These are phyloP conservation scores for Hemibagrus guttatus DNA, from an alignment of 2,797 vertebrate species.

Conservation along the genomic window DNA sequence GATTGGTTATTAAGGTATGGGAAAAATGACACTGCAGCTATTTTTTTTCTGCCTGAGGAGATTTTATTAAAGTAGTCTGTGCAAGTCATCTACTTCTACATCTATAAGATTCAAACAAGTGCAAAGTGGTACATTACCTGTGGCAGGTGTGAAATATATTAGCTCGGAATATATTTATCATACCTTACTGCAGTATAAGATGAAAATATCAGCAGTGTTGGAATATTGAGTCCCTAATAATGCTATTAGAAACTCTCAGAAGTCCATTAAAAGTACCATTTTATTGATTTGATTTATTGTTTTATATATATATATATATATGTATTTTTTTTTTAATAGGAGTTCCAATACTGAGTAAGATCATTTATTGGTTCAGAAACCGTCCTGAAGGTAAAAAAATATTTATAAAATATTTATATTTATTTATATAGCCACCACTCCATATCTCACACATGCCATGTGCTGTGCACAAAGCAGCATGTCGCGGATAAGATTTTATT, in stretches of 20 bases:
- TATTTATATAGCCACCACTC: neutral
- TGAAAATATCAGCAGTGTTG: neutral
- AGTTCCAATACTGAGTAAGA: neutral
- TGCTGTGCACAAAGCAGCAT: neutral
- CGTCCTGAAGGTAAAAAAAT: neutral
- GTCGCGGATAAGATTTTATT: neutral
- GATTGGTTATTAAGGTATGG: neutral
- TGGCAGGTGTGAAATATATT: neutral
- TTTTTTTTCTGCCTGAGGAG: neutral
- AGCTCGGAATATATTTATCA: neutral
- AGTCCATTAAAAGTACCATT: neutral
- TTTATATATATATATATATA: neutral
- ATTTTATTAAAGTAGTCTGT: neutral
- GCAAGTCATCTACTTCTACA: neutral
- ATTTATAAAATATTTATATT: neutral
- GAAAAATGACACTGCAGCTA: neutral
- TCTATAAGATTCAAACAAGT: neutral
- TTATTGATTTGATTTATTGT: neutral
- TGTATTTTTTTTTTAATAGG: neutral
- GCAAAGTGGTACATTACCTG: neutral
- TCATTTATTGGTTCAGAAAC: neutral
- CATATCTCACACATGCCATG: neutral
- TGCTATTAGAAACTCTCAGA: neutral
- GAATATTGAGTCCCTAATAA: neutral
- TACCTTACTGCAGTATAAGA: neutral